These are phyloP conservation scores for Conops quadrifasciatus DNA, from an alignment of 2,888 invertebrate genomes.

Conservation along the genomic window DNA sequence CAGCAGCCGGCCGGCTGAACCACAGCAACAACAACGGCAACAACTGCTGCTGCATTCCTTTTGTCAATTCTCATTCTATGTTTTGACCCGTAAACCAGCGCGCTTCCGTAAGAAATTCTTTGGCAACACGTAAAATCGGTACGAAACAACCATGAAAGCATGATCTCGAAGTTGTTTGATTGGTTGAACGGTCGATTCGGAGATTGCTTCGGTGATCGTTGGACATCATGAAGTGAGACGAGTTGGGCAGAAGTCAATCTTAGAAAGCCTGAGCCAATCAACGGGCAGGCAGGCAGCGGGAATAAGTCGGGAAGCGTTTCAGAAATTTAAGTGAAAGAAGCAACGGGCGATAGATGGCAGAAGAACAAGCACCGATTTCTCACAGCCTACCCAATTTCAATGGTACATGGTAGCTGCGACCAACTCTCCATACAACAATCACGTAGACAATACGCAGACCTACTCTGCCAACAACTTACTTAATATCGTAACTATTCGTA, in stretches of 20 bases:
- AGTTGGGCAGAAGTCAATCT: background rate
- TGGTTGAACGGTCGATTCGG: too few relatives aligned
- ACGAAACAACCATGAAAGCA: conserved; percentile 14
- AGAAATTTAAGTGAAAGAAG: too few relatives aligned
- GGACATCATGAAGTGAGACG: background rate
- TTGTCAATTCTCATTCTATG: background rate
- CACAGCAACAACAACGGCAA: too few relatives aligned
- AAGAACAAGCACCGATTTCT: too few relatives aligned
- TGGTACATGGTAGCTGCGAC: conserved; percentile 12
- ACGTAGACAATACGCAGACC: background rate
- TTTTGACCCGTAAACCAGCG: conserved; percentile 27
- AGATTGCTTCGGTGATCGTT: background rate
- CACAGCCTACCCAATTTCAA: background rate
- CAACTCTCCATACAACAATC: background rate
- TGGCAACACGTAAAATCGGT: conserved; percentile 42
- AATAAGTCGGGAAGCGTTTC: background rate
- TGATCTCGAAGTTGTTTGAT: conserved; percentile 9
- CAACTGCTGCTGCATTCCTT: conserved; percentile 1
- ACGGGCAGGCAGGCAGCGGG: background rate
- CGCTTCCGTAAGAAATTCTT: conserved; percentile 37
- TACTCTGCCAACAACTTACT: background rate
- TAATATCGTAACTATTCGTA: too few relatives aligned
- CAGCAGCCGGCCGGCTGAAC: background rate
- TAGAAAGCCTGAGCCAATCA: too few relatives aligned
- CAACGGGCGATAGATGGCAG: too few relatives aligned